Conservation (phyloP, 2,888 invertebrate genomes). For the Luffia ferchaultella region DNA sequence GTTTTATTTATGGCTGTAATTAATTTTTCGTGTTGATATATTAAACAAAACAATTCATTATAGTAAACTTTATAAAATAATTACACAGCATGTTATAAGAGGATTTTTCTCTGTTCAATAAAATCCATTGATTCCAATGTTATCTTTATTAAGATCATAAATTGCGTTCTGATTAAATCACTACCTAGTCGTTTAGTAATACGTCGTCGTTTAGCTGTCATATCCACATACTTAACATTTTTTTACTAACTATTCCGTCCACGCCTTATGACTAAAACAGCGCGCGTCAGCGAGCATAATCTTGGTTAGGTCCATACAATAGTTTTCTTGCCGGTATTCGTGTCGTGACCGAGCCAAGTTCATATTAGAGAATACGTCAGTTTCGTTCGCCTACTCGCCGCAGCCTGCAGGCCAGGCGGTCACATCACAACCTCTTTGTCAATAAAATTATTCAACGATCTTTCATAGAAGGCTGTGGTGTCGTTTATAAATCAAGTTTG, state of each 20-base stretch:
- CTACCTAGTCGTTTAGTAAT: no score
- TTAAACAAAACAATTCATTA: no score
- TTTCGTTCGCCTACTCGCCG: neutral
- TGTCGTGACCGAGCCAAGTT: neutral
- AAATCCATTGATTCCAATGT: no score
- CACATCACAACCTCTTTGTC: neutral
- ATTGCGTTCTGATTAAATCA: no score
- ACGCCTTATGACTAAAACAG: neutral
- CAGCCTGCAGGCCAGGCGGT: neutral
- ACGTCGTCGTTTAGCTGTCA: neutral
- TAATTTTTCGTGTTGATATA: no score
- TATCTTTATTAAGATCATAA: no score
- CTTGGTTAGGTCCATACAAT: neutral
- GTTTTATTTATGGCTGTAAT: no score
- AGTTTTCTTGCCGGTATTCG: neutral
- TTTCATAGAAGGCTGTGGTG: slow-evolving; percentile 2
- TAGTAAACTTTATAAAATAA: no score
- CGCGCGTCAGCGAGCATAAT: neutral
- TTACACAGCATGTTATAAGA: no score
- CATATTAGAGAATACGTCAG: neutral
- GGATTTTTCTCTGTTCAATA: no score
- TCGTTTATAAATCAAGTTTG: slow-evolving; percentile 2
- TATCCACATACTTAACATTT: neutral
- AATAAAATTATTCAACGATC: neutral
- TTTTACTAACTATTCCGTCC: neutral